A percentile compares a stretch with the other conserved stretches of the same genome.
Evolutionary conservation across 1,140 invertebrate genomes (phyloP).

Genomic region (Macrocentrus cingulum): DNA sequence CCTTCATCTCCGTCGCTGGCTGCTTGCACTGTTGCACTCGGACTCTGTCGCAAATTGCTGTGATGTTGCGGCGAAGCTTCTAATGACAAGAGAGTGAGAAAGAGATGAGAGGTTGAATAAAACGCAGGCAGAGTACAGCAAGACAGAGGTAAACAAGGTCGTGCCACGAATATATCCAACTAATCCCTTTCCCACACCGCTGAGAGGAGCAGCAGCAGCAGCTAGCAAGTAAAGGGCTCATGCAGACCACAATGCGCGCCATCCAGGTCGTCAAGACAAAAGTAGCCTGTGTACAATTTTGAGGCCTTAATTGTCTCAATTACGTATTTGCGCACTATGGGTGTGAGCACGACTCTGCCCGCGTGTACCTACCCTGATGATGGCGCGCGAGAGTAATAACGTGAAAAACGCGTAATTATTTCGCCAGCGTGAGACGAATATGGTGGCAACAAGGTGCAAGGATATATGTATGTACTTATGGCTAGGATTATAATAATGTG

Average conservation of each 20-base stretch:
- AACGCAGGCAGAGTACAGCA: neutral
- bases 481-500: too few species aligned
- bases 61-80: conserved; percentile 14
- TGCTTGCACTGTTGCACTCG: neutral
- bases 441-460: conserved; percentile 14
- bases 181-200: conserved; percentile 50
- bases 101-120: neutral
- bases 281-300: too few species aligned
- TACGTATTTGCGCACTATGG: neutral
- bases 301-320: too few species aligned
- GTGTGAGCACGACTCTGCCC: too few species aligned
- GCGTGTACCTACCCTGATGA: too few species aligned
- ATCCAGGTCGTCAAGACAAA: too few species aligned
- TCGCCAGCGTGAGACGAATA: neutral
- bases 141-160: conserved; percentile 20
- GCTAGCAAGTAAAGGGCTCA: too few species aligned
- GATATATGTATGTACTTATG: too few species aligned
- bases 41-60: conserved; percentile 26
- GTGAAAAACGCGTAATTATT: conserved; percentile 16
- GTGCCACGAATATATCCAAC: conserved; percentile 22
- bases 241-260: neutral
- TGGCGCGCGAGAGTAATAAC: too few species aligned
- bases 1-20: conserved; percentile 2
- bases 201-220: too few species aligned
- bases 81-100: conserved; percentile 5